Base-by-base conservation (phyloP, 2,113 vertebrate genomes). In the Pterophyllum scalare region DNA sequence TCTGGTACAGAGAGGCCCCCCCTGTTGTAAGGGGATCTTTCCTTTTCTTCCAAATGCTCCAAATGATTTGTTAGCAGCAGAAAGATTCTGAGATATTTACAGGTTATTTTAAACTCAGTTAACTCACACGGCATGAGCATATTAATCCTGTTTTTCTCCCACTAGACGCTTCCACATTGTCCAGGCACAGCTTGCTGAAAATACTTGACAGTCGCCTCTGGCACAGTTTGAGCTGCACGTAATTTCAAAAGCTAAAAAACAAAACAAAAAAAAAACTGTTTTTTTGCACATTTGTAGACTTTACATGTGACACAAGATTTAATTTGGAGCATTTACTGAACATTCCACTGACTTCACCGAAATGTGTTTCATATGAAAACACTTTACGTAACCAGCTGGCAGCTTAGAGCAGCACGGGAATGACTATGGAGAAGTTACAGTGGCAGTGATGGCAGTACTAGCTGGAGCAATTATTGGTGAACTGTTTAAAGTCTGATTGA, bases 311-410 rank as follows among this genome's bases (percentile, higher is more conserved):
- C 90, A 92, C 86, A 82, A 75, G 86, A 82, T 90, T 94, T 94
- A 91, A 94, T 94, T 92, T 91, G 89, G 92, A 93, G 84, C 75
- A 87, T 85, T 88, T 80, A 93, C 93, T 91, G 91, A 89, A 91
- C 89, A 94, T 94, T 95, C 92, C 91, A 93, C 91, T 95, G 95
- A 96, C 92, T 92, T 96, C 92, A 95, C 89, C 84, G 26, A 94
- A 95, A 94, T 92, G 92, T 94, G 88, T 89, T 92, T 94, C 93
- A 90, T 85, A 94, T 93, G 92, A 95, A 94, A 95, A 94, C 92
- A 94, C 81, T 93, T 95, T 94, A 95, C 87, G 87, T 94, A 95
- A 95, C 81, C 87, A 61, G 82, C 87, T 93, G 92, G 92, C 87
- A 80, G 80, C 49, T 81, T 38, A 17, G 56, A 67, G 81, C 87